Evolutionary conservation across 2,113 vertebrate species (phyloP).

Genomic region (Phrynocephalus versicolor): DNA sequence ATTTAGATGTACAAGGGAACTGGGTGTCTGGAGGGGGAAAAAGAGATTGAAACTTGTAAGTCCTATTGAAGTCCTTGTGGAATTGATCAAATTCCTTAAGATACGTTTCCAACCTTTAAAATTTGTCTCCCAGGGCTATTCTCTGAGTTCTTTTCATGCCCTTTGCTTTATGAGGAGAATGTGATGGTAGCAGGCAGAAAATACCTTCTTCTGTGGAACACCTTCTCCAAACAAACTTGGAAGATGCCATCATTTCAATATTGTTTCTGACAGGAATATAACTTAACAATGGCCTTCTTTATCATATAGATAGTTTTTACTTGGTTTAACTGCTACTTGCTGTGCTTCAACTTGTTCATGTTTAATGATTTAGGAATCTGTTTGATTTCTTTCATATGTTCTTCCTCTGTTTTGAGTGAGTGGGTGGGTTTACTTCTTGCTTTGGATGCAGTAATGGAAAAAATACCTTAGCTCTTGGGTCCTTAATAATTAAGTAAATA

Average conservation of each 20-base stretch:
- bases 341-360: background rate
- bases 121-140: background rate
- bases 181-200: background rate
- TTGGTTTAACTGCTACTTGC: background rate
- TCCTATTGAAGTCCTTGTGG: background rate
- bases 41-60: background rate
- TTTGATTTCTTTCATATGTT: background rate
- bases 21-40: background rate
- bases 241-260: background rate
- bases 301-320: background rate
- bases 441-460: background rate
- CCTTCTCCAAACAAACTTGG: background rate
- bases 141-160: background rate
- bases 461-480: background rate
- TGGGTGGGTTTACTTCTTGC: background rate
- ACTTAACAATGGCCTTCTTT: background rate
- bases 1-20: background rate
- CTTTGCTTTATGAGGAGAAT: background rate
- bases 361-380: background rate
- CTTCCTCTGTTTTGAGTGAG: background rate
- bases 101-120: background rate
- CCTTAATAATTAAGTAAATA: background rate
- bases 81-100: background rate
- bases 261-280: background rate
- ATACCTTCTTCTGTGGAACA: background rate